Evolutionary conservation across 2,797 vertebrate genomes (phyloP).

Genomic region (Micropoecilia bifurca): DNA sequence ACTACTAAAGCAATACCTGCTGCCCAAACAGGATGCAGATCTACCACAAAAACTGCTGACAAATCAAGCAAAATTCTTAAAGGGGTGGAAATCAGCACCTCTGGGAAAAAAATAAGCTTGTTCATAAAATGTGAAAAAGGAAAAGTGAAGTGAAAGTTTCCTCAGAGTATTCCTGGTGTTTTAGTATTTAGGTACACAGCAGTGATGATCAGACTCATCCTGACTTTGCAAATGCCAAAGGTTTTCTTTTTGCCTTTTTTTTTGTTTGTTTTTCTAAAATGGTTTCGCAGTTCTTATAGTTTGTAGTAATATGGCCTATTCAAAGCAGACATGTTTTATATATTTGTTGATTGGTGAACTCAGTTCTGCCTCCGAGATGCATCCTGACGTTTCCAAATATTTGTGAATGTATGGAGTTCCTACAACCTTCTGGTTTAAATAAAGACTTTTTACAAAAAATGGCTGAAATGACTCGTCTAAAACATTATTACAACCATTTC

Average conservation of each 20-base stretch:
- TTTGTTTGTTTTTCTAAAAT: conserved; percentile 1
- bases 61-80: neutral
- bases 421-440: conserved; percentile 63
- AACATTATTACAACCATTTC: no score
- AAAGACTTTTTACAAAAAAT: conserved; percentile 65
- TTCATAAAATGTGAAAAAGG: conserved; percentile 21
- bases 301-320: neutral
- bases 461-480: neutral
- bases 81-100: neutral
- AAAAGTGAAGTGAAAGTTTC: conserved; percentile 4
- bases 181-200: conserved; percentile 1
- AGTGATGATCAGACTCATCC: conserved; percentile 43
- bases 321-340: conserved; percentile 5
- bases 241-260: conserved; percentile 12
- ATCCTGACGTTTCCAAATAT: conserved; percentile 11
- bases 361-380: conserved; percentile 41
- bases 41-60: neutral
- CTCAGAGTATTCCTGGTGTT: neutral
- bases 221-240: conserved; percentile 69
- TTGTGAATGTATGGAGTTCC: conserved; percentile 59
- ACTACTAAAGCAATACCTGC: neutral
- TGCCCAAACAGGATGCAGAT: neutral
- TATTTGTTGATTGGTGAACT: conserved; percentile 21
- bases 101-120: neutral
- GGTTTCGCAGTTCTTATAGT: conserved; percentile 9